Conservation (phyloP, 1,140 invertebrate genomes). For the Hylyphantes graminicola region DNA sequence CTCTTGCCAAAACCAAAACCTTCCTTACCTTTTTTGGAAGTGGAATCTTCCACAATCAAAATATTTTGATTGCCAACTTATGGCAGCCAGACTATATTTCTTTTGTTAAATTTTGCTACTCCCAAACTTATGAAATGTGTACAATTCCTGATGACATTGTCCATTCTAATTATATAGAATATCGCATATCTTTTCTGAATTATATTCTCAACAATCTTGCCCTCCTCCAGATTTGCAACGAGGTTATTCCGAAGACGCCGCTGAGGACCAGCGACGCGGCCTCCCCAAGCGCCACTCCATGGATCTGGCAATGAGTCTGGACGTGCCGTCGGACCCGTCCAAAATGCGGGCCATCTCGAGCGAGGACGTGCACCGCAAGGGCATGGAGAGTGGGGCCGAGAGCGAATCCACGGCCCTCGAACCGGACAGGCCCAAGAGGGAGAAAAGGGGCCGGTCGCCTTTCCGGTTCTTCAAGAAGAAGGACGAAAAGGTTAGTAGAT, state of each 20-base stretch:
- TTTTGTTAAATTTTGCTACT: too few species aligned
- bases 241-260: constrained; percentile 84
- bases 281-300: constrained; percentile 72
- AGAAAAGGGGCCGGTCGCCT: constrained; percentile 80
- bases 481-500: constrained; percentile 54
- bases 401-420: constrained; percentile 72
- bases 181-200: too few species aligned
- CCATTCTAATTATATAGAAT: too few species aligned
- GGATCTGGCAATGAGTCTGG: constrained; percentile 61
- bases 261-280: constrained; percentile 73
- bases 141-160: too few species aligned
- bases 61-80: too few species aligned
- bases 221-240: constrained; percentile 78
- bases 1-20: too few species aligned
- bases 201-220: too few species aligned
- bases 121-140: too few species aligned
- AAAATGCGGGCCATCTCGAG: constrained; percentile 79
- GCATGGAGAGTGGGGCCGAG: constrained; percentile 68
- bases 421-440: constrained; percentile 76
- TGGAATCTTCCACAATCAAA: too few species aligned
- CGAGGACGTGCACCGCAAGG: constrained; percentile 70
- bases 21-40: too few species aligned
- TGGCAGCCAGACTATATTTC: too few species aligned
- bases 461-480: constrained; percentile 89
- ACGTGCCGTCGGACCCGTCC: constrained; percentile 62